Percentiles rank a stretch among this genome's conserved stretches.
These are phyloP conservation scores for Orestias chungarensis DNA, from an alignment of 2,797 vertebrate genomes.

Conservation along the genomic window DNA sequence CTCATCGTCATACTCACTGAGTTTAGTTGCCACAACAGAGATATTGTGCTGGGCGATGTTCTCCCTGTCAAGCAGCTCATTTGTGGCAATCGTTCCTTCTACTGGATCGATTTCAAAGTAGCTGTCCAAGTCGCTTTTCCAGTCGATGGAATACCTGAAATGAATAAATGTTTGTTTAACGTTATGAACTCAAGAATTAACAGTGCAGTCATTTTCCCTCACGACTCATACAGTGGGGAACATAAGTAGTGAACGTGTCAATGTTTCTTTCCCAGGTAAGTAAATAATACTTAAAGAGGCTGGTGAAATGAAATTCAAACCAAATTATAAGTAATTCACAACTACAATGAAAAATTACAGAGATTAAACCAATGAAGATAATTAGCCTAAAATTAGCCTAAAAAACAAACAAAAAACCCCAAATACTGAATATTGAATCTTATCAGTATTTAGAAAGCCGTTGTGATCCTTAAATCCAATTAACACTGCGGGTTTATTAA, in stretches of 20 bases:
- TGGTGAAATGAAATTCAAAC: neutral
- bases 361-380: neutral
- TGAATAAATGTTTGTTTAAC: slow-evolving; percentile 64
- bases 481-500: neutral
- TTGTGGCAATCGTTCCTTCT: slow-evolving; percentile 94
- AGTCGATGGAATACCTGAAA: slow-evolving; percentile 94
- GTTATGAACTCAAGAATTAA: slow-evolving; percentile 47
- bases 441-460: neutral
- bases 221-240: slow-evolving; percentile 23
- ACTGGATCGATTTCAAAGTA: slow-evolving; percentile 94
- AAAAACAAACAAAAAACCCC: neutral
- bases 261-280: neutral
- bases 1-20: slow-evolving; percentile 89
- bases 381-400: neutral
- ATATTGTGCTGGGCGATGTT: slow-evolving; percentile 93
- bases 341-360: neutral
- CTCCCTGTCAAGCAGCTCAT: slow-evolving; percentile 93
- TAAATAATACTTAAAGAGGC: neutral
- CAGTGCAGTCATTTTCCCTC: slow-evolving; percentile 33
- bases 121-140: slow-evolving; percentile 92
- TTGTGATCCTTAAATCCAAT: neutral
- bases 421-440: too few relatives aligned
- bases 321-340: neutral
- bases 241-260: neutral
- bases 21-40: slow-evolving; percentile 95